Evolutionary conservation across 2,113 vertebrate species (phyloP), one percentile per base, ranked within the genome.

Genomic region (Sebastes fasciatus): DNA sequence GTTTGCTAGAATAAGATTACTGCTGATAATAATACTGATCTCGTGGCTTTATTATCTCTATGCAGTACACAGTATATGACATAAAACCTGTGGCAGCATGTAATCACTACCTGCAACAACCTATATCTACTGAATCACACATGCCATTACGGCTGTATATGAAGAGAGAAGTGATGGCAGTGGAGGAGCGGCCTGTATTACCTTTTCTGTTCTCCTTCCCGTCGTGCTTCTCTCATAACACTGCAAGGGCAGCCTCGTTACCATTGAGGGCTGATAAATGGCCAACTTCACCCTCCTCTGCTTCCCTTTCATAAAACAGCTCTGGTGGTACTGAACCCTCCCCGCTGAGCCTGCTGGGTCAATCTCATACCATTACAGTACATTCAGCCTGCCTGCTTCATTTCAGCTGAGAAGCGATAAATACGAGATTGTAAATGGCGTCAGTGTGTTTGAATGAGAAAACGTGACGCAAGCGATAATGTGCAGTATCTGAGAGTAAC

Each of bases 211-310:
- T 64, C 60, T 51, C 66, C 49, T 70, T 79, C 89, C 79, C 34
- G 88, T 82, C 77, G 92, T 8, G 79, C 45, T 54, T 54, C 48
- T 82, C 70, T 88, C 84, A 83, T 85, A 70, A 80, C 82, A 40
- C 71, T 14, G 73, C 86, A 76, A 77, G 80, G 68, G 64, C 74
- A 26, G 48, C 71, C 66, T 79, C 60, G 77, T 90, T 88, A 85
- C 72, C 77, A 74, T 55, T n/a, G 42, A 48, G 54, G 72, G 67
- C 81, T 82, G 88, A 91, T 74, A 71, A 79, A 89, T 79, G 82
- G 48, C 45, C 19, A 68, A 73, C 80, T 76, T 86, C 81, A 68
- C 71, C 79, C 74, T 80, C 79, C 68, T 61, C 69, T 51, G 77
- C 64, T 14, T 83, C 82, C 45, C 68, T 73, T 77, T 78, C 61